Conservation (phyloP, 2,888 invertebrate species). For the Seladonia tumulorum region DNA sequence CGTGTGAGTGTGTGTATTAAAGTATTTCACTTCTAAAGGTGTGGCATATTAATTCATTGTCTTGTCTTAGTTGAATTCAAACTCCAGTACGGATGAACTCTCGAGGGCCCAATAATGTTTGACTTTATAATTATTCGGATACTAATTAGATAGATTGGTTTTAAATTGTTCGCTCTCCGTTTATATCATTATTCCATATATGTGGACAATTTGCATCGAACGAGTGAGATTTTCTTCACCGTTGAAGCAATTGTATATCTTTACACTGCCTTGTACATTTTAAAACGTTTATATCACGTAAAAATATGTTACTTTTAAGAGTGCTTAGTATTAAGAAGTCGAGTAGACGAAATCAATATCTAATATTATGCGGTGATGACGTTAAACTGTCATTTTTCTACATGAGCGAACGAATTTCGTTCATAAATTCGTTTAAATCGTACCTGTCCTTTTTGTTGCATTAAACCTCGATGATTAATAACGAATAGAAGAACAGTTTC, state of each 20-base stretch:
- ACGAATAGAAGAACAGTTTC: slow-evolving; percentile 27
- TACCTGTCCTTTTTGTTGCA: slow-evolving; percentile 1
- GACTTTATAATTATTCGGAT: slow-evolving; percentile 22
- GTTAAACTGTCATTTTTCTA: slow-evolving; percentile 9
- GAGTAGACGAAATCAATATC: slow-evolving; percentile 18
- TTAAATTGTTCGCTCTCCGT: slow-evolving; percentile 1
- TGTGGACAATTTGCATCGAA: neutral
- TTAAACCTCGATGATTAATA: slow-evolving; percentile 17
- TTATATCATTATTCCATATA: slow-evolving; percentile 3
- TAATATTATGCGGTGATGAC: slow-evolving; percentile 5
- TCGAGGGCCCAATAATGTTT: slow-evolving; percentile 30
- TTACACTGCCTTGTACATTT: slow-evolving; percentile 53
- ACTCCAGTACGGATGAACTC: slow-evolving; percentile 11
- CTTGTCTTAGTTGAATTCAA: slow-evolving; percentile 27
- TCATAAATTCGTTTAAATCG: neutral
- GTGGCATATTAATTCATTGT: slow-evolving; percentile 37
- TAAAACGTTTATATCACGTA: slow-evolving; percentile 19
- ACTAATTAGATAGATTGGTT: slow-evolving; percentile 25
- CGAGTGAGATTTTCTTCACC: neutral
- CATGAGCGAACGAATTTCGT: slow-evolving; percentile 6
- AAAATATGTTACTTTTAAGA: slow-evolving; percentile 27
- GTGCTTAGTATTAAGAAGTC: slow-evolving; percentile 25
- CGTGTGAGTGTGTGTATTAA: neutral
- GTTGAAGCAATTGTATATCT: slow-evolving; percentile 7
- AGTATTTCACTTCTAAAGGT: slow-evolving; percentile 22